Evolutionary conservation across 2,888 invertebrate species (phyloP).

Genomic region (Psylliodes chrysocephalus): DNA sequence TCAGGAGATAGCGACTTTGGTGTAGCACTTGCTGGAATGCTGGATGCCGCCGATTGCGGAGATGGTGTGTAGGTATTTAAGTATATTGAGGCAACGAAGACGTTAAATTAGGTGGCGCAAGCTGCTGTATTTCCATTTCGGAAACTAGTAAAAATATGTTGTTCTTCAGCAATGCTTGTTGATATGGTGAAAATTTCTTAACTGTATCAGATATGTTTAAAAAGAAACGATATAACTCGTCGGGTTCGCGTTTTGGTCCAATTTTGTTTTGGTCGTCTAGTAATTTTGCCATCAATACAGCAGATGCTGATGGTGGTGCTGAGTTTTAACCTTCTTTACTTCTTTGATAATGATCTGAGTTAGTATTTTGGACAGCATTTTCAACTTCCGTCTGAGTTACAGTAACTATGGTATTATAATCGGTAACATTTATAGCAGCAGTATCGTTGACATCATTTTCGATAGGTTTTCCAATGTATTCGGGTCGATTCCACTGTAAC

Average conservation of each 20-base stretch:
- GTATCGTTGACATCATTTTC: background rate
- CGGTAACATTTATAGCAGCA: constrained; percentile 6
- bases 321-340: constrained; percentile 2
- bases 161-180: constrained; percentile 28
- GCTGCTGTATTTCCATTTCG: constrained; percentile 31
- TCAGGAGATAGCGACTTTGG: constrained; percentile 32
- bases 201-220: constrained; percentile 26
- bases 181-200: constrained; percentile 32
- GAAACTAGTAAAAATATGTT: constrained; percentile 29
- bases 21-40: constrained; percentile 19
- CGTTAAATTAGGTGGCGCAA: constrained; percentile 20
- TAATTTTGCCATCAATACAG: constrained; percentile 22
- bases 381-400: constrained; percentile 16
- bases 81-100: constrained; percentile 1
- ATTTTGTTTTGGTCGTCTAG: constrained; percentile 15
- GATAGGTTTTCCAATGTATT: too few relatives aligned
- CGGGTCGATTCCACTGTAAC: too few relatives aligned
- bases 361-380: background rate
- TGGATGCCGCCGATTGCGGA: constrained; percentile 11
- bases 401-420: background rate
- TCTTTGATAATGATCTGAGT: background rate
- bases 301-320: constrained; percentile 11
- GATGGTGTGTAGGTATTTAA: constrained; percentile 10
- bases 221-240: constrained; percentile 33
- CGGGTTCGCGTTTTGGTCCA: constrained; percentile 7